Percentiles rank a stretch among this genome's conserved stretches.
Evolutionary conservation across 2,113 vertebrate genomes (phyloP).

Genomic region (Scophthalmus maximus): DNA sequence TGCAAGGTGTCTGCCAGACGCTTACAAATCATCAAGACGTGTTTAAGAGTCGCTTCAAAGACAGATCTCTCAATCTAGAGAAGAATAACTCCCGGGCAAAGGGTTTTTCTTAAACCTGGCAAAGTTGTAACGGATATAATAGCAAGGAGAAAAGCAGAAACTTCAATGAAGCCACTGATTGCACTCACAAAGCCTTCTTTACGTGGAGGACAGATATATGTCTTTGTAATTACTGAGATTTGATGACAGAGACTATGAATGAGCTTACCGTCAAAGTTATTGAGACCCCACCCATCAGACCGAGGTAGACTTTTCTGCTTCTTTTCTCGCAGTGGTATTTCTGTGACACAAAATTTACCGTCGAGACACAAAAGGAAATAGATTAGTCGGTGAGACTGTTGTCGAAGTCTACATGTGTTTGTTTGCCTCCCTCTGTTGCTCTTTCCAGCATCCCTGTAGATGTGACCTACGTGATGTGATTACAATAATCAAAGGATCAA

Average conservation of each 20-base stretch:
- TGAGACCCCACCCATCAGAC: conserved; percentile 75
- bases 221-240: not conserved
- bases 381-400: not conserved
- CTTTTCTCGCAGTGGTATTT: conserved; percentile 73
- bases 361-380: conserved; percentile 11
- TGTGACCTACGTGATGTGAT: not conserved
- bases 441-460: not conserved
- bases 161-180: not conserved
- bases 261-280: conserved; percentile 65
- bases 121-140: too few relatives aligned
- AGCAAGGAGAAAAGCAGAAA: too few relatives aligned
- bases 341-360: conserved; percentile 41
- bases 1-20: too few relatives aligned
- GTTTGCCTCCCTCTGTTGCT: not conserved
- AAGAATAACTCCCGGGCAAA: too few relatives aligned
- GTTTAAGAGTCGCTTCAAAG: too few relatives aligned
- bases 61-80: too few relatives aligned
- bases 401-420: not conserved
- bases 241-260: conserved; percentile 18
- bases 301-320: conserved; percentile 69
- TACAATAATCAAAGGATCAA: not conserved
- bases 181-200: not conserved
- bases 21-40: too few relatives aligned
- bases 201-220: not conserved
- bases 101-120: too few relatives aligned